phyloP scores from a whole-genome alignment of 2,797 vertebrate species.

The Acanthopagrus latus region DNA sequence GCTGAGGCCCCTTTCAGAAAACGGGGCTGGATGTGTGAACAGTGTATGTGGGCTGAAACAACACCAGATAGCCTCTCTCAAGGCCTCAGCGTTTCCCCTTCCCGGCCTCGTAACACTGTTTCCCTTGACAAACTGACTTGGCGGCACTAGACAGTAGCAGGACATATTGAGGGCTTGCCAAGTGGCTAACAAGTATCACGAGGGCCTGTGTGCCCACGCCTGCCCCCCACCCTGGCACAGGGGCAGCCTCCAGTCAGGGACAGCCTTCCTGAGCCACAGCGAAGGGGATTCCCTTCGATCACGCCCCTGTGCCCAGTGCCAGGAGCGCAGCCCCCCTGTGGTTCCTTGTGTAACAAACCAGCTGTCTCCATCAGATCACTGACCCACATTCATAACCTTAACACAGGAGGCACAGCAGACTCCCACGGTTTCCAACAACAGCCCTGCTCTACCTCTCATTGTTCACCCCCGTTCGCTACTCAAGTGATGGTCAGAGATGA shows the following conservation, averaged over 20 bases:
- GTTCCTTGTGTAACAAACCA: conserved; percentile 83
- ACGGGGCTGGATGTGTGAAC: conserved; percentile 38
- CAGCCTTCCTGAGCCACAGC: conserved; percentile 77
- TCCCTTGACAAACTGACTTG: conserved; percentile 78
- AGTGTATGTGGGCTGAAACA: conserved; percentile 58
- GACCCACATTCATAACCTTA: conserved; percentile 85
- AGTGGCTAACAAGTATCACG: conserved; percentile 83
- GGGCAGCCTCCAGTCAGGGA: conserved; percentile 76
- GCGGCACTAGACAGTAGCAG: conserved; percentile 75
- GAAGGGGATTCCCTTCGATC: conserved; percentile 86
- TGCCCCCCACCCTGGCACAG: conserved; percentile 82
- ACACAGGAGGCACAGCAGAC: conserved; percentile 73
- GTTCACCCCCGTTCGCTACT: conserved; percentile 60
- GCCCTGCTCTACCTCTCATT: conserved; percentile 71
- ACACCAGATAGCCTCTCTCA: conserved; percentile 60
- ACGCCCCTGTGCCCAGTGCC: conserved; percentile 76
- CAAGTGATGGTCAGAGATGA: conserved; percentile 78
- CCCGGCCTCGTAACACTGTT: conserved; percentile 71
- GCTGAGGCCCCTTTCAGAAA: conserved; percentile 31
- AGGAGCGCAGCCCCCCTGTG: conserved; percentile 78
- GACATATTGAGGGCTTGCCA: conserved; percentile 81
- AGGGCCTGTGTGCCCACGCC: conserved; percentile 78
- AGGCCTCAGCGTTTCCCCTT: conserved; percentile 61
- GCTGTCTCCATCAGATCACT: conserved; percentile 85
- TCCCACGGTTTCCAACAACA: conserved; percentile 61